These are phyloP conservation scores for Lanius collurio DNA, from an alignment of 2,113 vertebrate species.

Conservation along the genomic window DNA sequence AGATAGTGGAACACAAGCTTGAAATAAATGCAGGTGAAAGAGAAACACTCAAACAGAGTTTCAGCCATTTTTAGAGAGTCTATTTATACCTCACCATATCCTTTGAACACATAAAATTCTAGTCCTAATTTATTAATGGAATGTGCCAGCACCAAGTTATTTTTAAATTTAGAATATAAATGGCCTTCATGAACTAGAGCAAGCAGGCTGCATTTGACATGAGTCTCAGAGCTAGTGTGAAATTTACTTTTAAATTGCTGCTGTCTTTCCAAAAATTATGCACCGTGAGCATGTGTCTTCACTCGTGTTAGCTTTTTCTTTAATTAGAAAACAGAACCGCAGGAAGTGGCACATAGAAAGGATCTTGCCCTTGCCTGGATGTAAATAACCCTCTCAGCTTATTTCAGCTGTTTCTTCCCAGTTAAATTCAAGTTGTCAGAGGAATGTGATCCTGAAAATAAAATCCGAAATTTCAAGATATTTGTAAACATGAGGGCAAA, in stretches of 20 bases:
- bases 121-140: constrained; percentile 73
- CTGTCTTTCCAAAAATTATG: constrained; percentile 75
- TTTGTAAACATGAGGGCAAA: not conserved
- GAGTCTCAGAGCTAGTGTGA: constrained; percentile 72
- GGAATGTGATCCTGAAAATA: not conserved
- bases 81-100: constrained; percentile 61
- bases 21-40: constrained; percentile 55
- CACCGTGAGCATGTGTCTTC: constrained; percentile 69
- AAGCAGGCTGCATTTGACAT: constrained; percentile 71
- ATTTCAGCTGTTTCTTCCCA: constrained; percentile 43
- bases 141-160: constrained; percentile 68
- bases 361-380: constrained; percentile 28
- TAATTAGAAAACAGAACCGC: constrained; percentile 72
- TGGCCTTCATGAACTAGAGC: constrained; percentile 75
- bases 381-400: constrained; percentile 55
- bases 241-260: constrained; percentile 74
- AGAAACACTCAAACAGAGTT: constrained; percentile 53
- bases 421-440: not conserved
- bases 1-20: not conserved
- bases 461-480: not conserved
- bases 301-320: constrained; percentile 63
- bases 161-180: constrained; percentile 77
- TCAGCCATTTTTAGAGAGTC: constrained; percentile 29
- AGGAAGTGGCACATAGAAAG: constrained; percentile 48
- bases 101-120: constrained; percentile 66